phyloP scores from a whole-genome alignment of 1,140 invertebrate species.

The Pteromalus puparum region DNA sequence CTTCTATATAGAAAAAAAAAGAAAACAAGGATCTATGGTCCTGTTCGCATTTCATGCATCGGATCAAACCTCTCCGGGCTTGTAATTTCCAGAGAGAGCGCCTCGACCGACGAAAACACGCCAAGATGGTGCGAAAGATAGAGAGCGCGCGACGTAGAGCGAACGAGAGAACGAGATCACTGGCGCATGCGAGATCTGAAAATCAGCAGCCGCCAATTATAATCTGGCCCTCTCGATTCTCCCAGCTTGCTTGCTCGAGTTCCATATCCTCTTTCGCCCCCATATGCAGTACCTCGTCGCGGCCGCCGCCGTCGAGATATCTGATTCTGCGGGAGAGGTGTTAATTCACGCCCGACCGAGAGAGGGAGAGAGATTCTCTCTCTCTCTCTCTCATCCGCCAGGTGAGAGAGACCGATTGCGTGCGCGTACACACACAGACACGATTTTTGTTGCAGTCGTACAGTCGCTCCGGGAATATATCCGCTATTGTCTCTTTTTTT shows the following conservation, averaged over 20 bases:
- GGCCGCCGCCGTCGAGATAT: slow-evolving; percentile 62
- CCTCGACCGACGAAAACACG: background rate
- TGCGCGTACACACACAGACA: too few relatives aligned
- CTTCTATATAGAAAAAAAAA: background rate
- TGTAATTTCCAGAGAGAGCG: background rate
- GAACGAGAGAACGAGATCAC: background rate
- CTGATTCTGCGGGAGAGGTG: slow-evolving; percentile 71
- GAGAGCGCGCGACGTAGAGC: background rate
- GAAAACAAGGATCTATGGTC: background rate
- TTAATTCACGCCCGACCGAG: slow-evolving; percentile 68
- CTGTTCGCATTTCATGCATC: background rate
- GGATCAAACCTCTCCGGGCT: background rate
- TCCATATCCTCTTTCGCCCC: slow-evolving; percentile 40
- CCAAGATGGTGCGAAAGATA: background rate
- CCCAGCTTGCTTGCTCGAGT: slow-evolving; percentile 46
- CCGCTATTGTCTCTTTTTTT: slow-evolving; percentile 21
- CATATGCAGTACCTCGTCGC: slow-evolving; percentile 19
- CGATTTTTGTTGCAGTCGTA: slow-evolving; percentile 23
- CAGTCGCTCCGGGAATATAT: too few relatives aligned
- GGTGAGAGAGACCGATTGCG: slow-evolving; percentile 21
- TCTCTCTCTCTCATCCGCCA: too few relatives aligned
- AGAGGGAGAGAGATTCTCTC: slow-evolving; percentile 19
- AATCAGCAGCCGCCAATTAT: slow-evolving; percentile 61
- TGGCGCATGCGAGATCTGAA: slow-evolving; percentile 18
- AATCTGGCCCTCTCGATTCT: slow-evolving; percentile 51